These are phyloP conservation scores for Sebastes vulpes DNA, from an alignment of 2,797 vertebrate genomes.

Conservation along the genomic window DNA sequence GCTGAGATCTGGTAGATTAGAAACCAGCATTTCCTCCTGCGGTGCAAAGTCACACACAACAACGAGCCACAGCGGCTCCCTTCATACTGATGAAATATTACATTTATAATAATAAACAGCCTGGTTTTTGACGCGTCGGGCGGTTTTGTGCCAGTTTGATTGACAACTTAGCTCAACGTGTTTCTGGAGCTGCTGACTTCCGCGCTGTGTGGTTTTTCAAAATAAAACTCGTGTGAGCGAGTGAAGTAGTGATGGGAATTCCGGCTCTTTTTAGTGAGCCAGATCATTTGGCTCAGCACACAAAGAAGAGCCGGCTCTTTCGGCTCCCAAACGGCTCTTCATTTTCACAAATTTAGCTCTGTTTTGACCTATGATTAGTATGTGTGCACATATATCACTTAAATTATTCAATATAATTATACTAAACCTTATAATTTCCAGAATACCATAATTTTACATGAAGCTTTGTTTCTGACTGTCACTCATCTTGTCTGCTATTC, in stretches of 20 bases:
- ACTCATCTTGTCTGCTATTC: too few relatives aligned
- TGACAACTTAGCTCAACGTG: constrained; percentile 65
- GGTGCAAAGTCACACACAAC: background rate
- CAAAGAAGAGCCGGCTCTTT: too few relatives aligned
- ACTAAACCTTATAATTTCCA: too few relatives aligned
- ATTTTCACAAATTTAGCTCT: too few relatives aligned
- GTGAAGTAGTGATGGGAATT: background rate
- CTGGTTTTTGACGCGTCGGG: background rate
- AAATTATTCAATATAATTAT: too few relatives aligned
- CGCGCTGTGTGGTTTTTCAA: constrained; percentile 54
- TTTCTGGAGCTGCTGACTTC: constrained; percentile 49
- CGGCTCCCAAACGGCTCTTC: too few relatives aligned
- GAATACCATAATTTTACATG: too few relatives aligned
- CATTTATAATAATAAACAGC: background rate
- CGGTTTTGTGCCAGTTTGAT: background rate
- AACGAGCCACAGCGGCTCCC: background rate
- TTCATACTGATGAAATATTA: background rate
- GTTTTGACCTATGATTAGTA: too few relatives aligned
- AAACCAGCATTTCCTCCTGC: constrained; percentile 38
- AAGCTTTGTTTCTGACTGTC: too few relatives aligned
- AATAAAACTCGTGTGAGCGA: constrained; percentile 54
- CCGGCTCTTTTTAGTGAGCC: too few relatives aligned
- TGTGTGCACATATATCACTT: too few relatives aligned
- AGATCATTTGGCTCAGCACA: too few relatives aligned
- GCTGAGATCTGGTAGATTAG: constrained; percentile 33